phyloP scores from a whole-genome alignment of 2,113 vertebrate genomes.

The Trogon surrucura region DNA sequence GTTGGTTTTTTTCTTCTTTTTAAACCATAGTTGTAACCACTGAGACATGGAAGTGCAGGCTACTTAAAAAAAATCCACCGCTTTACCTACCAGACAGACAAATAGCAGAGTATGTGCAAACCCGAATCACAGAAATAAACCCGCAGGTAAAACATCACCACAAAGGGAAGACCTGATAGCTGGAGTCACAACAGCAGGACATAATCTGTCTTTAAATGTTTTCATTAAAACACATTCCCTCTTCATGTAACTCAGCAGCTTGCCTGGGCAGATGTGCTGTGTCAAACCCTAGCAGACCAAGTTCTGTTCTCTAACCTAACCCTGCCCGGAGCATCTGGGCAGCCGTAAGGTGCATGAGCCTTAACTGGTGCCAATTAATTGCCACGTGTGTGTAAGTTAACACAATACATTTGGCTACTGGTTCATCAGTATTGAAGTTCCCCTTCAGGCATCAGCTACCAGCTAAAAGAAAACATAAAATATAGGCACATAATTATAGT shows the following conservation, averaged over 20 bases:
- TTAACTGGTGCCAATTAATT: neutral
- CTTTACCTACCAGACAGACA: neutral
- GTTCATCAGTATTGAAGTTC: neutral
- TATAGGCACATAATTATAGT: neutral
- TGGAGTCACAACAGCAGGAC: neutral
- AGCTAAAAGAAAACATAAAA: neutral
- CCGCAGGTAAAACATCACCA: neutral
- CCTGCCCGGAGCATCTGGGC: constrained; percentile 12
- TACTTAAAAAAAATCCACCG: neutral
- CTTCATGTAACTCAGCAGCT: constrained; percentile 16
- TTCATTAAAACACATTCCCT: neutral
- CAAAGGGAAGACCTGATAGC: neutral
- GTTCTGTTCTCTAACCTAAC: neutral
- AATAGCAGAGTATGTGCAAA: neutral
- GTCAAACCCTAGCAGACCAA: constrained; percentile 4
- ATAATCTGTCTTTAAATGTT: neutral
- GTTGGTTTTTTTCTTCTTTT: neutral
- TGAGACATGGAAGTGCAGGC: neutral
- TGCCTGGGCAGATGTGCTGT: constrained; percentile 49
- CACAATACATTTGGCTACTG: neutral
- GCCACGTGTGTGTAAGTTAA: neutral
- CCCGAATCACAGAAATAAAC: neutral
- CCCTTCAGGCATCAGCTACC: neutral
- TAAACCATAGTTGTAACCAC: neutral
- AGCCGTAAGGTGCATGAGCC: neutral